phyloP scores from a whole-genome alignment of 2,113 vertebrate genomes.

The Forbesichthys agassizii region DNA sequence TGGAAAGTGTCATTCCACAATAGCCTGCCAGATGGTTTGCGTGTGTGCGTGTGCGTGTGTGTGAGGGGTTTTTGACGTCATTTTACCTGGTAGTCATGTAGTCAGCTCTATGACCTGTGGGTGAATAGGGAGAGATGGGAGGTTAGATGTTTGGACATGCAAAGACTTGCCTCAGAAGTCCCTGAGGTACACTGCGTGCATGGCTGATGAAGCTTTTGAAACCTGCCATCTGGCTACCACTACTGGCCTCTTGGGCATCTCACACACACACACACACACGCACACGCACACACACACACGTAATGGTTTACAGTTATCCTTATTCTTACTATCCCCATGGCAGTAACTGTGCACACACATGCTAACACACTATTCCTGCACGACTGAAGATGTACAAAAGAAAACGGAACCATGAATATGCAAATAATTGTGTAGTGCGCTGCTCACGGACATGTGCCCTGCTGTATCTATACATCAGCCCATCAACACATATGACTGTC shows the following conservation, averaged over 20 bases:
- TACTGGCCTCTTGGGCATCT: constrained; percentile 30
- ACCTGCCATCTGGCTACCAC: constrained; percentile 57
- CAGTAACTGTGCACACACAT: constrained; percentile 5
- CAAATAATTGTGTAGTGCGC: too few species aligned
- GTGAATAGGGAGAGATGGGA: constrained; percentile 31
- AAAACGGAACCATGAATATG: too few species aligned
- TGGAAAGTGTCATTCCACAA: constrained; percentile 3
- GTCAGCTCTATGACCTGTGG: constrained; percentile 92
- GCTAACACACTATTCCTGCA: constrained; percentile 8
- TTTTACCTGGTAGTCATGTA: constrained; percentile 98
- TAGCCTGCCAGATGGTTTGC: background rate
- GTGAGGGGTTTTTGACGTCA: constrained; percentile 10
- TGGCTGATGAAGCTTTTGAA: constrained; percentile 55
- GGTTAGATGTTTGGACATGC: constrained; percentile 34
- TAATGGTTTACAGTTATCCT: background rate
- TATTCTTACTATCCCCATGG: background rate
- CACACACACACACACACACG: background rate
- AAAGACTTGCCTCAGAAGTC: constrained; percentile 42
- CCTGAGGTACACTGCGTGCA: constrained; percentile 38
- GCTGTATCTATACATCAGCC: too few species aligned
- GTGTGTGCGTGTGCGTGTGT: background rate
- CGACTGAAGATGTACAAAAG: too few species aligned
- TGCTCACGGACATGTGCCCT: too few species aligned
- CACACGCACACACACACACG: background rate
- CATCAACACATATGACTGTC: too few species aligned